These are phyloP conservation scores for Barbus barbus DNA, from an alignment of 2,113 vertebrate genomes.

Conservation along the genomic window DNA sequence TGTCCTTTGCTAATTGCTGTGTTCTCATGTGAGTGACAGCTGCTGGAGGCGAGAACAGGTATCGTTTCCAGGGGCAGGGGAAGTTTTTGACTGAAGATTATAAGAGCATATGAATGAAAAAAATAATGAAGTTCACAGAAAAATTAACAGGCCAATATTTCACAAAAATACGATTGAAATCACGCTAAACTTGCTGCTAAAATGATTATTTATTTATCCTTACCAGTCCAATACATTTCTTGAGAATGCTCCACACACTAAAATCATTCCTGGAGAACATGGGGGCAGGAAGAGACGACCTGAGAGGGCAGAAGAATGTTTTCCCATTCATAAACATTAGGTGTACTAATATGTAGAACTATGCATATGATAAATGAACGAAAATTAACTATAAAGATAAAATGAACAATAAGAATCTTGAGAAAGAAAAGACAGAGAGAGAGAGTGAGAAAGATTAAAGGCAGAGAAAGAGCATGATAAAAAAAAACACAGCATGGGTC, in stretches of 20 bases:
- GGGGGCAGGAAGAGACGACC: conserved; percentile 85
- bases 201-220: conserved; percentile 58
- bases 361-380: background rate
- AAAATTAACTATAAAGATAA: background rate
- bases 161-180: no score
- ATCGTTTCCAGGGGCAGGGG: background rate
- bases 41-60: background rate
- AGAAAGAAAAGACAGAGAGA: background rate
- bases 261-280: conserved; percentile 93
- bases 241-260: conserved; percentile 94
- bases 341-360: background rate
- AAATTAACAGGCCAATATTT: no score
- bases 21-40: background rate
- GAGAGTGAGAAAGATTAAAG: background rate
- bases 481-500: no score
- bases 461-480: background rate
- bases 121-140: background rate
- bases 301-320: conserved; percentile 60
- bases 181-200: background rate
- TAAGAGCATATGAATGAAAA: background rate
- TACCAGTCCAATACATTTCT: conserved; percentile 97
- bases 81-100: background rate
- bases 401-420: background rate
- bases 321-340: background rate
- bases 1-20: background rate